Evolutionary conservation across 2,888 invertebrate species (phyloP).

Genomic region (Nasonia oneida): DNA sequence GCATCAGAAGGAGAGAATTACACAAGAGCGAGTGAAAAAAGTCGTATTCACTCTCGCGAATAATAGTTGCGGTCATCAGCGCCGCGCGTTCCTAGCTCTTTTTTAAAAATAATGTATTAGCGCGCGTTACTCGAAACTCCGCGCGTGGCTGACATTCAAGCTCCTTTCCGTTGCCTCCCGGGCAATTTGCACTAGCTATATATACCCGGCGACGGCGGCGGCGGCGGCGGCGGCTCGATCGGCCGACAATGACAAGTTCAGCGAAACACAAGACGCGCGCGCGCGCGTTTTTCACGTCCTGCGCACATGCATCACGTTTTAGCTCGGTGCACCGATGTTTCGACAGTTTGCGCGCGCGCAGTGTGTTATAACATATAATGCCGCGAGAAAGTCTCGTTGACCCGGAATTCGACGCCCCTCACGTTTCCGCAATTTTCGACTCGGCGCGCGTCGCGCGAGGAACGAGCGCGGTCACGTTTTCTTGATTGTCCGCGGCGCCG

Average conservation of each 20-base stretch:
- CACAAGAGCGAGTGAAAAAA: too few species aligned
- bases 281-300: not conserved
- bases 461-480: constrained; percentile 12
- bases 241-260: constrained; percentile 40
- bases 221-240: not conserved
- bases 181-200: not conserved
- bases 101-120: not conserved
- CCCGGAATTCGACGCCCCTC: constrained; percentile 43
- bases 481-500: not conserved
- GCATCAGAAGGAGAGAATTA: too few species aligned
- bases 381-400: constrained; percentile 23
- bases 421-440: constrained; percentile 42
- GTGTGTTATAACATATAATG: not conserved
- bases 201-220: not conserved
- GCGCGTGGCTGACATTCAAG: constrained; percentile 1
- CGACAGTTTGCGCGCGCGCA: not conserved
- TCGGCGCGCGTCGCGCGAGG: not conserved
- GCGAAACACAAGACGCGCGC: constrained; percentile 20
- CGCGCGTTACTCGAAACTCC: not conserved
- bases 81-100: not conserved
- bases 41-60: too few species aligned
- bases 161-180: not conserved
- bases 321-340: not conserved
- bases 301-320: not conserved
- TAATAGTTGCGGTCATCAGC: too few species aligned